Evolutionary conservation across 53 echinoderm and acorn worm genomes (phyloP), one percentile per base, ranked within the genome.

Genomic region (Hippasteria phrygiana): DNA sequence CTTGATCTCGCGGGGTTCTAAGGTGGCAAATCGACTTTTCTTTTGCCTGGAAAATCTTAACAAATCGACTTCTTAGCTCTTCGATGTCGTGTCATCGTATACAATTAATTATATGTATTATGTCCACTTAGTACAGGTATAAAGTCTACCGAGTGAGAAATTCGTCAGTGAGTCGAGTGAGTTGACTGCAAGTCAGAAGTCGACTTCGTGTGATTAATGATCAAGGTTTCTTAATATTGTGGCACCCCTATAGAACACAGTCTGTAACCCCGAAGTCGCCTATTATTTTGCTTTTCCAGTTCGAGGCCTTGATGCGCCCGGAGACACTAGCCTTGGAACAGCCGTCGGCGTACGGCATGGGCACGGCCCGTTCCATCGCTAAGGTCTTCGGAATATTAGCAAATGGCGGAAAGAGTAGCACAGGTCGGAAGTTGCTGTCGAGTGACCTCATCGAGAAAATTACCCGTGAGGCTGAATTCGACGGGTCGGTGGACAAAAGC

Each of bases 351-450:
- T 70, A 66, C 31, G 93, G 93, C 31, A 66, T 89, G 1, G 93
- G 90, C 1, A 93, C 93, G 4, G 93, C 93, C 8, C 66, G 80
- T 10, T 78, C 55, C 67, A 18, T 93, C 17, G 93, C 93, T 27
- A 93, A 90, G 64, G 51, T 93, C 4, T 93, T 78, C 64, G 80
- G 87, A 18, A 90, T 93, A 11, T 40, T 93, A 42, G 77, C 87
- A 33, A 77, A 93, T 37, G 88, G 74, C 43, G 74, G 74, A 20
- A 14, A 5, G 74, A 45, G 8, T 20, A 74, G 4, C 7, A 47
- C 26, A 45, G 74, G 74, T 46, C 40, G 46, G 13, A 90, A 50
- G 26, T 59, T 90, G 35, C 50, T 90, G 17, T 54, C 90, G 1
- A 73, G 14, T 45, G 22, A 48, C 48, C 20, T 37, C 45, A 38